Evolutionary conservation across 1,140 invertebrate species (phyloP), one percentile per base, ranked within the genome.

Genomic region (Pseudachorutes palmiensis): DNA sequence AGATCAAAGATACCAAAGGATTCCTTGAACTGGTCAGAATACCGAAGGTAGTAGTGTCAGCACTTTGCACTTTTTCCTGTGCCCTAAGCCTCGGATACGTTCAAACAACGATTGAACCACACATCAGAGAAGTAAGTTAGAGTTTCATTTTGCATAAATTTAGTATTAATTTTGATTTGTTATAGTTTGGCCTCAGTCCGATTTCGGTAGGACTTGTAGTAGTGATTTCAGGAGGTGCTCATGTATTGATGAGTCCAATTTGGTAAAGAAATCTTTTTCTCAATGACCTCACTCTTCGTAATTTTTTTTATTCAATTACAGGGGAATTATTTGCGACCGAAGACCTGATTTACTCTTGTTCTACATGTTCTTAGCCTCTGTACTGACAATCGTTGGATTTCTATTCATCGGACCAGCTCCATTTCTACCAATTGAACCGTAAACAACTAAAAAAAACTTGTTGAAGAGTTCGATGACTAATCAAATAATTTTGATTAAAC

Each of bases 211-310:
- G 91, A 0, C 76, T 92, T 16, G 88, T 93, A 84, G 94, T 94
- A 76, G 84, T 94, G 16, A 88, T 94, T 55, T 92, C 90, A 74
- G 92, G 91, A 1, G 89, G 87, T 0, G 84, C 86, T 16, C 94
- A 94, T 77, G 90, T 90, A 1, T 45, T 89, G 0, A 87, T 88
- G 0, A 88, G 90, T 0, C 90, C 91, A 0, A 78, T 80, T 19
- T 93, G 88, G 86, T 58, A 58, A 58, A 12, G 2, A n/a, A 26
- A 22, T 61, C 12, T 61, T 22, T 9, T 2, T 51, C 22, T 14
- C 5, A 49, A n/a, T 5, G 5, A 30, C 2, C 19, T 12, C 22
- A 29, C 32, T 19, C 12, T 5, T n/a, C 62, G 41, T 89, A 0
- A 88, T 87, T 0, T 88, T 90, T 12, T 45, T 45, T 9, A 45